phyloP scores from a whole-genome alignment of 2,113 vertebrate species.

The Neopipo cinnamomea region DNA sequence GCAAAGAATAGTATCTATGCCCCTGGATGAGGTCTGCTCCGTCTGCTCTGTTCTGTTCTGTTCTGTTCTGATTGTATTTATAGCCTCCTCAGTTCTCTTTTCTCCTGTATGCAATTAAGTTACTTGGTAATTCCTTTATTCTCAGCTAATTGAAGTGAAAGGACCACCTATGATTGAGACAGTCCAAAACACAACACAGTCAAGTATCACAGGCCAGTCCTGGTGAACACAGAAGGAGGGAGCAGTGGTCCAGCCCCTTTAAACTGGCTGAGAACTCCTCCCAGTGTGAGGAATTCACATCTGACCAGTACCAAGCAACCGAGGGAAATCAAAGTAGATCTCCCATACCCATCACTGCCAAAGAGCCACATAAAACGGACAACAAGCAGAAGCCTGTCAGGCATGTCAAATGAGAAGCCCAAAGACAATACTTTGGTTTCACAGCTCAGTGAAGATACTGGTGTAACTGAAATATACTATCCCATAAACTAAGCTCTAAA shows the following conservation, averaged over 20 bases:
- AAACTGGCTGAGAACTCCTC: background rate
- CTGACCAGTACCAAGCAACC: background rate
- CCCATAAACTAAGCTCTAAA: background rate
- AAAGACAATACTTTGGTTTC: background rate
- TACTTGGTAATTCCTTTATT: background rate
- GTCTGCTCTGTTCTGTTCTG: too few relatives aligned
- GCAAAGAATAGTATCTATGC: background rate
- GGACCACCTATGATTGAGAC: background rate
- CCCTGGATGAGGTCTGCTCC: background rate
- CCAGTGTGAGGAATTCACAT: background rate
- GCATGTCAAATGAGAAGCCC: background rate
- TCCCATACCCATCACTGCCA: background rate
- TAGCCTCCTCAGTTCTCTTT: background rate
- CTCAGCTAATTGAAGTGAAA: fast-evolving
- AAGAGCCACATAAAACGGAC: background rate
- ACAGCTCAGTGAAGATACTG: background rate
- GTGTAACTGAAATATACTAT: background rate
- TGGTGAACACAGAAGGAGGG: background rate
- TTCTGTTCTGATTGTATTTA: background rate
- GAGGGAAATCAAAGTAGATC: background rate
- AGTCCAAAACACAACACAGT: background rate
- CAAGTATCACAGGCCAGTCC: background rate
- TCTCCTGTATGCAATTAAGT: background rate
- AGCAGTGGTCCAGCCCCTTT: background rate
- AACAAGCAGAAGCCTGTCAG: background rate